phyloP scores from a whole-genome alignment of 2,797 vertebrate species.

The Darevskia nairensis region DNA sequence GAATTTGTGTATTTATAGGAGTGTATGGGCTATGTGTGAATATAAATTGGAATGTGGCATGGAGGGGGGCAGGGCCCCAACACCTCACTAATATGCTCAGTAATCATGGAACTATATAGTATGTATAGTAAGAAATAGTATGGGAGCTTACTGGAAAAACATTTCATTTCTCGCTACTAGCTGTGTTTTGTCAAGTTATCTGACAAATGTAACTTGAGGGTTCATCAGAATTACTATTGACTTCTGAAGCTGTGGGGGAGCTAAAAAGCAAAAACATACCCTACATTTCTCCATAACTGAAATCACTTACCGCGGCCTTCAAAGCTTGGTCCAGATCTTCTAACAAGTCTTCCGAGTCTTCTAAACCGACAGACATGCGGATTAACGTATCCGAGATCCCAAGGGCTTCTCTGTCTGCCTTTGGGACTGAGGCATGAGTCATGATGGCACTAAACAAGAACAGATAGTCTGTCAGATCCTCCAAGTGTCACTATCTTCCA shows the following conservation, averaged over 20 bases:
- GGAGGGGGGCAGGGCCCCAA: neutral
- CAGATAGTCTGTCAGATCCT: neutral
- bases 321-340: slow-evolving; percentile 89
- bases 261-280: neutral
- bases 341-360: slow-evolving; percentile 88
- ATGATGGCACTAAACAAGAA: slow-evolving; percentile 86
- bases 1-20: neutral
- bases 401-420: slow-evolving; percentile 79
- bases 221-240: neutral
- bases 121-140: neutral
- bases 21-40: neutral
- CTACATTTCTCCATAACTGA: neutral
- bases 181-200: neutral
- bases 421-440: slow-evolving; percentile 91
- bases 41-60: neutral
- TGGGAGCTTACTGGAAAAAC: neutral
- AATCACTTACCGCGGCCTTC: slow-evolving; percentile 79
- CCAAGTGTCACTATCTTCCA: no score
- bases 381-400: slow-evolving; percentile 92
- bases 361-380: slow-evolving; percentile 92
- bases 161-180: no score
- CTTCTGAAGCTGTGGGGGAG: neutral
- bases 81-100: neutral
- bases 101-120: no score
- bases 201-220: neutral